Evolutionary conservation across 2,888 invertebrate species (phyloP).

Genomic region (Dinocampus coccinellae): DNA sequence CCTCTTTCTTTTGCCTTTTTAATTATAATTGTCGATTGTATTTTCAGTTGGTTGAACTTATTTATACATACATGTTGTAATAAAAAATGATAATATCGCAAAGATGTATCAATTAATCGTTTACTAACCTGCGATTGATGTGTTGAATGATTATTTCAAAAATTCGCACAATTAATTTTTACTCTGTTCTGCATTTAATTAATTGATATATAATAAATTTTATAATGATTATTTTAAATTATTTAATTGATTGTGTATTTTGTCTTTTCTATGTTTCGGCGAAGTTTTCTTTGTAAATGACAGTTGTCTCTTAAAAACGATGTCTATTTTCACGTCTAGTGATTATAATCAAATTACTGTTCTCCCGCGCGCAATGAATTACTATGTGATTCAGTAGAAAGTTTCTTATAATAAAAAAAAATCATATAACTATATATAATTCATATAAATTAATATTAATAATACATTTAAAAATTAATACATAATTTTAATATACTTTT

Average conservation of each 20-base stretch:
- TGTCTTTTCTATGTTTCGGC: background rate
- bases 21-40: background rate
- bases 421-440: background rate
- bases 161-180: background rate
- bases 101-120: background rate
- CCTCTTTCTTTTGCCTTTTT: no score
- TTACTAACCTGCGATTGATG: background rate
- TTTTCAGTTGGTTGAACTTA: background rate
- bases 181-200: background rate
- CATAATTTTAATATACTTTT: background rate
- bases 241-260: background rate
- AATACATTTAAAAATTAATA: background rate
- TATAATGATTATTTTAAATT: background rate
- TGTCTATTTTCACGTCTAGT: background rate
- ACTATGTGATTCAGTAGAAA: background rate
- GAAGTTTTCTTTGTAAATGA: conserved; percentile 1
- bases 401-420: background rate
- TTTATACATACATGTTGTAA: background rate
- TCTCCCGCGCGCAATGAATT: background rate
- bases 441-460: background rate
- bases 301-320: background rate
- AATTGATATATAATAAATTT: background rate
- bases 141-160: background rate
- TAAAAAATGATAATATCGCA: background rate
- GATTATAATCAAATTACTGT: background rate